phyloP scores from a whole-genome alignment of 1,140 invertebrate genomes.

The Trinorchestia longiramus region DNA sequence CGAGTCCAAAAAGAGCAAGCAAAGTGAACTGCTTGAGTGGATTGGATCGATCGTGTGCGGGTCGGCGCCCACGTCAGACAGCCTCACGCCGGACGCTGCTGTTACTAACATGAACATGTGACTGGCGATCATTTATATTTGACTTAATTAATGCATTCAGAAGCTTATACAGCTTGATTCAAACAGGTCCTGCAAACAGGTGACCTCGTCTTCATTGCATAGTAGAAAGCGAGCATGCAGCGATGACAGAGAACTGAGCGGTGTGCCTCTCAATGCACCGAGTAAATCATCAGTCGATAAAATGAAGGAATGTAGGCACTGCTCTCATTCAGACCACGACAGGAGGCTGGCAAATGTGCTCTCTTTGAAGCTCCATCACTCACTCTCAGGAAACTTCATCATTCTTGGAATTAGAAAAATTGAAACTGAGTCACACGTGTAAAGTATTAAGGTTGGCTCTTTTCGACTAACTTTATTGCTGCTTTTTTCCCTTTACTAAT shows the following conservation, averaged over 20 bases:
- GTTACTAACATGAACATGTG: background rate
- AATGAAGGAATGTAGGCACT: background rate
- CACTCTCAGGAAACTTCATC: background rate
- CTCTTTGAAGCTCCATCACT: background rate
- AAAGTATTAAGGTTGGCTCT: background rate
- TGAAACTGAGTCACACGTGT: background rate
- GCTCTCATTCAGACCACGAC: background rate
- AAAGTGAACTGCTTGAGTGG: conserved; percentile 29
- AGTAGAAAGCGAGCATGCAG: background rate
- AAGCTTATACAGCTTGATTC: background rate
- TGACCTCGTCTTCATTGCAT: background rate
- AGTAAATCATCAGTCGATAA: background rate
- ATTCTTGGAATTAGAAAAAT: background rate
- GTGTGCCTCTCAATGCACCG: background rate
- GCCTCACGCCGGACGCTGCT: background rate
- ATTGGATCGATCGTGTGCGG: background rate
- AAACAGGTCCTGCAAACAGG: background rate
- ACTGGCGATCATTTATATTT: background rate
- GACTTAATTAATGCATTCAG: background rate
- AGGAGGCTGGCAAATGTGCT: background rate
- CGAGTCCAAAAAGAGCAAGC: conserved; percentile 8
- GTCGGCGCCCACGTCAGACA: background rate
- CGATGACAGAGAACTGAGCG: background rate
- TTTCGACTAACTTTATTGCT: too few relatives aligned
- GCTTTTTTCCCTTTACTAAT: too few relatives aligned